Base-by-base conservation (phyloP, 2,888 invertebrate species). In the Melanophora roralis region DNA sequence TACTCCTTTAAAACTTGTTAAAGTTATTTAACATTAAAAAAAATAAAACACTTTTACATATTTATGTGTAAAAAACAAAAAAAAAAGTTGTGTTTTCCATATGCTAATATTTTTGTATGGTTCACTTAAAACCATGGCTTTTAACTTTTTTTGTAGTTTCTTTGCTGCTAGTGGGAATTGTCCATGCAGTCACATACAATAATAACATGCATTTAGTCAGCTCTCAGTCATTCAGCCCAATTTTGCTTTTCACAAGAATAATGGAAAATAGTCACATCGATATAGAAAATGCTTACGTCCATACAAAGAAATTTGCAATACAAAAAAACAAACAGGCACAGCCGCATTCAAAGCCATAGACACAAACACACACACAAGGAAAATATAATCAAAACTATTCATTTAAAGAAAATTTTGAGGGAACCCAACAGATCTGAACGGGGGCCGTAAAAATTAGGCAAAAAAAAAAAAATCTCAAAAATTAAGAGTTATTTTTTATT, bases 191-290 rank as follows among this genome's bases (percentile, higher is more conserved):
- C 43, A 78, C 68, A 65, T 40, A 8, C 47, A 40, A 40, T 40
- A 14, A 47, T 38, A 57, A 38, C 65, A 49, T 57, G 16, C 21
- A 40, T 57, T 65, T 57, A 55, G 71, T n/a, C 64, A 60, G 53
- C 57, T 53, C 45, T 47, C 65, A 68, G 45, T 34, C 51, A 51
- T 34, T 12, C 55, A 21, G 47, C 16, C 16, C 81, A 75, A 75
- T 27, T n/a, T 74, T 73, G 85, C 81, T 83, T 85, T 86, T 86
- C 85, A 81, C 83, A 78, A 38, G 86, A 87, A 86, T 85, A 87
- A 87, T 86, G 86, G 84, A 86, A 87, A 86, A 86, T 86, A 86
- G 84, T 85, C 83, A 84, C 82, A 82, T 82, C 72, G 32, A n/a
- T 38, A 45, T 40, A 53, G 34, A 27, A 27, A 27, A 27, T 6